phyloP scores from a whole-genome alignment of 2,113 vertebrate species.

The Trinectes maculatus region DNA sequence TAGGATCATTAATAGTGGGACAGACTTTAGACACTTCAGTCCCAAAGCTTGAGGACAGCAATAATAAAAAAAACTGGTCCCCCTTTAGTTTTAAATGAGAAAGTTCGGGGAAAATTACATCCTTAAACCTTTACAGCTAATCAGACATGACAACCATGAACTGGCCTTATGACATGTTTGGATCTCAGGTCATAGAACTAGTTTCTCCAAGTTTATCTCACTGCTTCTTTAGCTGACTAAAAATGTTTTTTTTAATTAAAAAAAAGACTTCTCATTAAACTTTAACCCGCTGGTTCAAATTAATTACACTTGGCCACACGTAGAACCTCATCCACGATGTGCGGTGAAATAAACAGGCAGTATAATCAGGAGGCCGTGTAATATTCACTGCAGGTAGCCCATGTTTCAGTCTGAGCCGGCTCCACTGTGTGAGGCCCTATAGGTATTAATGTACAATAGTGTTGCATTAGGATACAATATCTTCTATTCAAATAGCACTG shows the following conservation, averaged over 20 bases:
- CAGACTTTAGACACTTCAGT: too few relatives aligned
- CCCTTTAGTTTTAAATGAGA: too few relatives aligned
- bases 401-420: slow-evolving; percentile 28
- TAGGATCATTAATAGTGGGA: too few relatives aligned
- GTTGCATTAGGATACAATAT: slow-evolving; percentile 45
- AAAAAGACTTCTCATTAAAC: not conserved
- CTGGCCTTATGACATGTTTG: not conserved
- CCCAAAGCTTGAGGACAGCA: too few relatives aligned
- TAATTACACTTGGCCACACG: not conserved
- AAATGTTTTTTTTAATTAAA: not conserved
- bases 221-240: not conserved
- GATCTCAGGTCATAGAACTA: not conserved
- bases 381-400: slow-evolving; percentile 7
- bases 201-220: not conserved
- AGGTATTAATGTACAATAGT: slow-evolving; percentile 42
- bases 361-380: not conserved
- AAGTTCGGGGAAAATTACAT: too few relatives aligned
- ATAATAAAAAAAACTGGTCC: too few relatives aligned
- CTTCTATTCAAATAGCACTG: slow-evolving; percentile 58
- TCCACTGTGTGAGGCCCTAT: slow-evolving; percentile 22
- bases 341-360: not conserved
- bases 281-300: not conserved
- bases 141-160: too few relatives aligned
- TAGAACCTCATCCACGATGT: not conserved
- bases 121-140: too few relatives aligned